Evolutionary conservation across 2,888 invertebrate species (phyloP).

Genomic region (Andrena hattorfiana): DNA sequence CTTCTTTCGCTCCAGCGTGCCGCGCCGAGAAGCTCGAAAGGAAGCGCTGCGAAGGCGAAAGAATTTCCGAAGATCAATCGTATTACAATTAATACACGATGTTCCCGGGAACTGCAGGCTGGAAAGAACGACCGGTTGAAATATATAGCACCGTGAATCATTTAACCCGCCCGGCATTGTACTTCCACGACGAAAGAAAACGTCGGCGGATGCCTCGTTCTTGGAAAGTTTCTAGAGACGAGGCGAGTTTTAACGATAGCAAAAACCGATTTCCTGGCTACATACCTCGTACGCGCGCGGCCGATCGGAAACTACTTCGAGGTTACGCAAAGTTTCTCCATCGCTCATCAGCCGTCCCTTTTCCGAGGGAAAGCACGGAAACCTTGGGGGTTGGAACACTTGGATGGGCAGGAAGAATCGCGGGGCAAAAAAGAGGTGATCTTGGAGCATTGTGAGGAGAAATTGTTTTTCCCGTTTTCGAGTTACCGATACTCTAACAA

Average conservation of each 20-base stretch:
- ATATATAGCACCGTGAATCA: conserved; percentile 19
- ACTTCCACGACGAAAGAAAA: conserved; percentile 13
- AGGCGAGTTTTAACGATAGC: conserved; percentile 49
- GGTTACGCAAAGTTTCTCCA: conserved; percentile 65
- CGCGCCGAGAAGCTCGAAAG: too few species aligned
- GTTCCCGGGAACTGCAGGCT: conserved; percentile 9
- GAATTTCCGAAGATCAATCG: conserved; percentile 44
- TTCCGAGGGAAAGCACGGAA: conserved; percentile 33
- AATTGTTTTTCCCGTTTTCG: not conserved
- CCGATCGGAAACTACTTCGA: conserved; percentile 68
- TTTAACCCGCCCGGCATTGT: conserved; percentile 28
- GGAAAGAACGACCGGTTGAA: conserved; percentile 8
- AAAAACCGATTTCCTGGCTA: conserved; percentile 56
- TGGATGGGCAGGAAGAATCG: conserved; percentile 39
- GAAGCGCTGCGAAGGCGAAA: not conserved
- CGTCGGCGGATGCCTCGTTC: conserved; percentile 6
- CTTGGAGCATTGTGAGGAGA: not conserved
- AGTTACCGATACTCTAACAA: not conserved
- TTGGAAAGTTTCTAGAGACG: conserved; percentile 42
- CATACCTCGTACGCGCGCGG: conserved; percentile 36
- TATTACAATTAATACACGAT: conserved; percentile 34
- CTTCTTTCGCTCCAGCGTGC: too few species aligned
- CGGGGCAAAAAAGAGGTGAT: not conserved
- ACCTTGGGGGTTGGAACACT: conserved; percentile 40
- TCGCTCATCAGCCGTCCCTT: conserved; percentile 64